A percentile compares a stretch with the other conserved stretches of the same genome.
These are phyloP conservation scores for Sebastolobus alascanus DNA, from an alignment of 2,797 vertebrate genomes.

Conservation along the genomic window DNA sequence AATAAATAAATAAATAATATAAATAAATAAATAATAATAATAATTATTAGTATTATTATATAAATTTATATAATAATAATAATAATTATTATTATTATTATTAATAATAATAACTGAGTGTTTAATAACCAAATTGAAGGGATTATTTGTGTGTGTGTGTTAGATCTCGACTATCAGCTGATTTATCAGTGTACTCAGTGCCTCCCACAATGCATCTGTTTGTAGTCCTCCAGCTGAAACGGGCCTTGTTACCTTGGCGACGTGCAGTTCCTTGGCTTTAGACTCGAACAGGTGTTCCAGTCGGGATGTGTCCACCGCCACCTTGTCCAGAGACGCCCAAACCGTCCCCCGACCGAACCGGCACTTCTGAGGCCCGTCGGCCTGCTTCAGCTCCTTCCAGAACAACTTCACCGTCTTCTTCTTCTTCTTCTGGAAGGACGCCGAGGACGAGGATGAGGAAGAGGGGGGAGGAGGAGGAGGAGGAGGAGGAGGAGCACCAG, in stretches of 20 bases:
- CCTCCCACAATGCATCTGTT: constrained; percentile 18
- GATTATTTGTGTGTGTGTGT: too few relatives aligned
- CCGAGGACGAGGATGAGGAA: not conserved
- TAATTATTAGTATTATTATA: too few relatives aligned
- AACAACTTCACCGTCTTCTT: constrained; percentile 95
- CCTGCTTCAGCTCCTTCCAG: constrained; percentile 94
- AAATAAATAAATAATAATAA: too few relatives aligned
- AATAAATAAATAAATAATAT: too few relatives aligned
- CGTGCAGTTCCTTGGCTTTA: constrained; percentile 89
- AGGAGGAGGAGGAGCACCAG: too few relatives aligned
- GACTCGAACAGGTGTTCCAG: constrained; percentile 97
- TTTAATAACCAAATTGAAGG: too few relatives aligned
- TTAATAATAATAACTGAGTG: too few relatives aligned
- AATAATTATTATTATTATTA: too few relatives aligned
- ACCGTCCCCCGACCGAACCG: constrained; percentile 91
- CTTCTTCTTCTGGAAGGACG: constrained; percentile 82
- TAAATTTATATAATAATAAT: too few relatives aligned
- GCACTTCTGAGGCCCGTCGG: constrained; percentile 79
- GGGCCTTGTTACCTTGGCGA: constrained; percentile 88
- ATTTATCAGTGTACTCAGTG: not conserved
- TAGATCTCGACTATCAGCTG: not conserved
- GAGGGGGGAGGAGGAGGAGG: constrained; percentile 29
- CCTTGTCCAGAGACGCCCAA: constrained; percentile 93
- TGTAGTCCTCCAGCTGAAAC: too few relatives aligned
- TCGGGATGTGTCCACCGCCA: constrained; percentile 88